phyloP scores from a whole-genome alignment of 2,113 vertebrate species.

The Setophaga petechia region DNA sequence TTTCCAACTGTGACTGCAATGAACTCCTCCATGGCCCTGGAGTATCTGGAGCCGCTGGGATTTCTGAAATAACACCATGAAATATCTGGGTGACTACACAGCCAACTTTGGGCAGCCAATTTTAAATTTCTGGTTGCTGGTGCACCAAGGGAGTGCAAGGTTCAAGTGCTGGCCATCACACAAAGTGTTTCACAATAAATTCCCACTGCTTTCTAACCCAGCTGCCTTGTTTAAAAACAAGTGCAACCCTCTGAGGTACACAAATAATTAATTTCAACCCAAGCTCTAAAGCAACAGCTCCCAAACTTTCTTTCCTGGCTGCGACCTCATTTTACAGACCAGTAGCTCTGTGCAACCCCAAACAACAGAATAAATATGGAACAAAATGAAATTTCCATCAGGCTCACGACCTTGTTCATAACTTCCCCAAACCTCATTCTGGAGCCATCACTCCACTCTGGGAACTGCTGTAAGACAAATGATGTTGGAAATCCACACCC shows the following conservation, averaged over 20 bases:
- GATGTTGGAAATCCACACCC: neutral
- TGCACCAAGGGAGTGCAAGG: neutral
- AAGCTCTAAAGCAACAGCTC: neutral
- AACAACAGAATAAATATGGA: conserved; percentile 17
- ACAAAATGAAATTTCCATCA: conserved; percentile 38
- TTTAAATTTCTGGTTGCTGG: conserved; percentile 21
- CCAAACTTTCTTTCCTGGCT: conserved; percentile 25
- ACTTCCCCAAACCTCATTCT: neutral
- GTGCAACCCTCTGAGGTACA: conserved; percentile 17
- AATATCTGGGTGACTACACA: neutral
- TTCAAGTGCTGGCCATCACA: conserved; percentile 15
- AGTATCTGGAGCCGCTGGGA: neutral
- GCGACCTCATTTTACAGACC: conserved; percentile 47
- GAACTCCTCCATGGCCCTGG: neutral
- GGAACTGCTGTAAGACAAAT: neutral
- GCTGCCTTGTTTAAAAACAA: conserved; percentile 42
- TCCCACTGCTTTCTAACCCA: neutral
- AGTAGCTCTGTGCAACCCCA: neutral
- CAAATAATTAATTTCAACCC: conserved; percentile 49
- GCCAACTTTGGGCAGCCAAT: neutral
- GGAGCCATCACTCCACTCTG: neutral
- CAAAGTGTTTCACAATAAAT: neutral
- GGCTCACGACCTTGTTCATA: neutral
- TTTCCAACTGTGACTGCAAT: neutral
- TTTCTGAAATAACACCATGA: neutral